phyloP scores from a whole-genome alignment of 2,888 invertebrate species.

The Ochlodes sylvanus region DNA sequence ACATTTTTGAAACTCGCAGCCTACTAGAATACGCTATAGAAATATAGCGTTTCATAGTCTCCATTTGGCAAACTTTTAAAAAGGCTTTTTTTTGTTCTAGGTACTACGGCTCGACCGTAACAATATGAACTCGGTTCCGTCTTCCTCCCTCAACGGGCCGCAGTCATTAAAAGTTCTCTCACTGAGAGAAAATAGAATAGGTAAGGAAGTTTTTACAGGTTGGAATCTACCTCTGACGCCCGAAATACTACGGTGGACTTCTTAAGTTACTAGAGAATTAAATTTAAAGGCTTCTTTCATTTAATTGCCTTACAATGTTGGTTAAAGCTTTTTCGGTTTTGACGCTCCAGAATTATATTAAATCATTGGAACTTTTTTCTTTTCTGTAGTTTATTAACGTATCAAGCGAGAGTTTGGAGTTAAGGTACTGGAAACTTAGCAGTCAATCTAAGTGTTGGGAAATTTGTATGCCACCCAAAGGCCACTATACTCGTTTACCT shows the following conservation, averaged over 20 bases:
- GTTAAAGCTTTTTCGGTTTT: not conserved
- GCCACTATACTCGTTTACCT: too few relatives aligned
- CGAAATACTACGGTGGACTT: not conserved
- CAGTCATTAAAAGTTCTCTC: conserved; percentile 89
- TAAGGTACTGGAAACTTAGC: too few relatives aligned
- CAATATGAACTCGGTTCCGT: conserved; percentile 90
- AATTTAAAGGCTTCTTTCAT: conserved; percentile 6
- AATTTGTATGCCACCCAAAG: too few relatives aligned
- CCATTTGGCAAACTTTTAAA: conserved; percentile 31
- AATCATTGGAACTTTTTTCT: not conserved
- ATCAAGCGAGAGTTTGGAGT: too few relatives aligned
- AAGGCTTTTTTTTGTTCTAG: conserved; percentile 68
- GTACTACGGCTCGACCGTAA: conserved; percentile 93
- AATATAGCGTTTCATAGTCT: conserved; percentile 15
- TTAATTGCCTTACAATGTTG: not conserved
- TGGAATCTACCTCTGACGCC: conserved; percentile 4
- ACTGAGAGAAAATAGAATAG: conserved; percentile 91
- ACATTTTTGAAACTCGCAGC: conserved; percentile 26
- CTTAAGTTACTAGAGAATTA: not conserved
- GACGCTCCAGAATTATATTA: not conserved
- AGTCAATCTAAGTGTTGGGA: too few relatives aligned
- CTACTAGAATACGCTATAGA: conserved; percentile 28
- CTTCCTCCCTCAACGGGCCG: conserved; percentile 92
- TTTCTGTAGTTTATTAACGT: not conserved
- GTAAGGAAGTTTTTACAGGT: conserved; percentile 76